Percentiles rank a stretch among this genome's conserved stretches.
Evolutionary conservation across 2,113 vertebrate genomes (phyloP).

Genomic region (Colius striatus): DNA sequence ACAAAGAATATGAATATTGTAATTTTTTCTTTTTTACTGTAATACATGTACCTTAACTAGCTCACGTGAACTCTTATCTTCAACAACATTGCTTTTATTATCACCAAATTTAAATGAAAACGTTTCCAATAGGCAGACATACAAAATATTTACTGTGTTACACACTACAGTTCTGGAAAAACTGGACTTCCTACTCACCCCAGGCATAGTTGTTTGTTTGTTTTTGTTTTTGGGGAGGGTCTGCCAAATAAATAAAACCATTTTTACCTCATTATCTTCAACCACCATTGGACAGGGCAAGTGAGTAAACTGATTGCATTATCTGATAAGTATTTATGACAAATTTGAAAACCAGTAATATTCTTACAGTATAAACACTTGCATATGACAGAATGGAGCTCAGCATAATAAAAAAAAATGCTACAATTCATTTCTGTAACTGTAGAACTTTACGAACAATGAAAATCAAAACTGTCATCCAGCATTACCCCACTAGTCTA

Average conservation of each 20-base stretch:
- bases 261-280: constrained; percentile 74
- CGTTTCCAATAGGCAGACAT: constrained; percentile 65
- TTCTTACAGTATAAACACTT: constrained; percentile 59
- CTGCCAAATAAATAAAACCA: constrained; percentile 74
- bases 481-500: background rate
- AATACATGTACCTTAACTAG: constrained; percentile 5
- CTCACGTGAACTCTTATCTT: constrained; percentile 10
- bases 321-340: constrained; percentile 51
- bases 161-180: constrained; percentile 70
- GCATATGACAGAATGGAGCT: constrained; percentile 28
- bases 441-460: constrained; percentile 12
- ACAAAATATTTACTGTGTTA: constrained; percentile 69
- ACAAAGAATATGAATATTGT: background rate
- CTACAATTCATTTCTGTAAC: constrained; percentile 5
- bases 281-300: constrained; percentile 67
- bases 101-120: constrained; percentile 61
- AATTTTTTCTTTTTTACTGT: background rate
- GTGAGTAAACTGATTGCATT: constrained; percentile 67
- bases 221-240: constrained; percentile 71
- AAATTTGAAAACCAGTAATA: constrained; percentile 56
- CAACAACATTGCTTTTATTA: constrained; percentile 45
- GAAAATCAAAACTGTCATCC: constrained; percentile 1
- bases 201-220: constrained; percentile 72
- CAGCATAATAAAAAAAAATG: constrained; percentile 2
- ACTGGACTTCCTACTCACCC: constrained; percentile 71